Evolutionary conservation across 2,888 invertebrate species (phyloP).

Genomic region (Cyclophora albipunctata): DNA sequence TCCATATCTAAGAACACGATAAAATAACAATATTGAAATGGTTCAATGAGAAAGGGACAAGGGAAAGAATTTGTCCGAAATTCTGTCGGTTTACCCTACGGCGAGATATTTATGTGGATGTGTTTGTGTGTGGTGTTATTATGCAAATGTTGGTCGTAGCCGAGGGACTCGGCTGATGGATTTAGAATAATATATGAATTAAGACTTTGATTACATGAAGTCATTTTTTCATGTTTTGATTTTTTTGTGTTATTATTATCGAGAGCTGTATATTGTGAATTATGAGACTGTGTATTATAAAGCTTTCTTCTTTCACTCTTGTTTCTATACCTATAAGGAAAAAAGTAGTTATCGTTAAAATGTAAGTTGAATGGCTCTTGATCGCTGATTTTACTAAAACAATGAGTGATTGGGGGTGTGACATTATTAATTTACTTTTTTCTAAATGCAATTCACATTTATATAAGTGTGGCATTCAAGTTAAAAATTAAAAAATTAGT

Average conservation of each 20-base stretch:
- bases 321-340: too few species aligned
- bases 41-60: conserved; percentile 27
- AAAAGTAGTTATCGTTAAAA: too few species aligned
- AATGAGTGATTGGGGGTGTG: too few species aligned
- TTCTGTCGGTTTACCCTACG: conserved; percentile 34
- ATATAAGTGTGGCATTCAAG: too few species aligned
- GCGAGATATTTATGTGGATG: conserved; percentile 23
- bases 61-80: conserved; percentile 55
- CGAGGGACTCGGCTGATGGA: conserved; percentile 19
- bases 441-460: too few species aligned
- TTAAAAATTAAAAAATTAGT: too few species aligned
- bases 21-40: conserved; percentile 33
- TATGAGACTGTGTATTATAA: too few species aligned
- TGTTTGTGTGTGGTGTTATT: conserved; percentile 40
- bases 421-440: too few species aligned
- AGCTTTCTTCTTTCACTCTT: too few species aligned
- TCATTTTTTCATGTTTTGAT: neutral
- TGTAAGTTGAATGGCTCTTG: too few species aligned
- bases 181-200: conserved; percentile 22
- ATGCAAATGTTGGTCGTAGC: conserved; percentile 53
- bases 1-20: neutral
- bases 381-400: too few species aligned
- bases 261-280: too few species aligned
- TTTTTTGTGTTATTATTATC: neutral
- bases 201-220: conserved; percentile 10